phyloP scores from a whole-genome alignment of 2,797 vertebrate genomes.

The Danio albolineatus region DNA sequence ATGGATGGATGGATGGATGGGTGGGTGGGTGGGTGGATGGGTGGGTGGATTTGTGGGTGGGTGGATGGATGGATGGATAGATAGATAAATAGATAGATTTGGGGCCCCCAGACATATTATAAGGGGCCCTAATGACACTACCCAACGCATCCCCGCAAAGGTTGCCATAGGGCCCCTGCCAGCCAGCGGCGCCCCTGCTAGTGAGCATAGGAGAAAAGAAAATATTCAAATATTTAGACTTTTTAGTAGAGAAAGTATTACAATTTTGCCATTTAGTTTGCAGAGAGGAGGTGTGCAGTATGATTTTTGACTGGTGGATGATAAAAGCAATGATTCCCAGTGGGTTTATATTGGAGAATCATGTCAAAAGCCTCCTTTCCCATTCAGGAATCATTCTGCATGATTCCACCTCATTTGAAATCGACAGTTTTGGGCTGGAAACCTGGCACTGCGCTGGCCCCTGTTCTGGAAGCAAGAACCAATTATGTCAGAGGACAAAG shows the following conservation, averaged over 20 bases:
- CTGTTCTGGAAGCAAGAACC: background rate
- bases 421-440: background rate
- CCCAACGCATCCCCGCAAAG: too few relatives aligned
- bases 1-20: background rate
- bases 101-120: too few relatives aligned
- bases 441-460: background rate
- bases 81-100: too few relatives aligned
- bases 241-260: too few relatives aligned
- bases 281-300: background rate
- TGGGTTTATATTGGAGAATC: background rate
- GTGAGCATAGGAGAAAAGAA: too few relatives aligned
- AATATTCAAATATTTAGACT: too few relatives aligned
- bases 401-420: background rate
- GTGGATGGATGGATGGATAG: too few relatives aligned
- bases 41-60: conserved; percentile 13
- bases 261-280: background rate
- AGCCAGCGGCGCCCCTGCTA: too few relatives aligned
- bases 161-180: too few relatives aligned
- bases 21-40: too few relatives aligned
- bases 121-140: too few relatives aligned
- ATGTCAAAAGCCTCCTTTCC: background rate
- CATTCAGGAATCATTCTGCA: background rate
- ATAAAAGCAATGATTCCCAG: background rate
- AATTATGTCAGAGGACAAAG: conserved; percentile 23
- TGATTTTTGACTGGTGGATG: background rate